Evolutionary conservation across 2,113 vertebrate genomes (phyloP).

Genomic region (Protobothrops mucrosquamatus): DNA sequence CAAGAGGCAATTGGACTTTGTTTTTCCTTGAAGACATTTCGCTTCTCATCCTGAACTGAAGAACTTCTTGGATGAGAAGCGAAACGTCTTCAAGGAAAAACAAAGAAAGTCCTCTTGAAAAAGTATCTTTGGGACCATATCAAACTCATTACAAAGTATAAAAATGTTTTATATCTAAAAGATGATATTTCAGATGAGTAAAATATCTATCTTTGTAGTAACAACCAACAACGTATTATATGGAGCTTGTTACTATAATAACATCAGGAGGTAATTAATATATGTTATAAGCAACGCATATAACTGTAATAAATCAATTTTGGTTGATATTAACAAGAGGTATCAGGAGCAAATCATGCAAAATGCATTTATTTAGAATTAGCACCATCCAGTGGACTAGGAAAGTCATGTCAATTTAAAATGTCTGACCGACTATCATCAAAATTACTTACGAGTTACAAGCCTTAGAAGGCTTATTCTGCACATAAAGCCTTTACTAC

Average conservation of each 20-base stretch:
- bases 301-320: background rate
- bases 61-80: background rate
- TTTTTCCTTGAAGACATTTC: background rate
- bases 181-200: background rate
- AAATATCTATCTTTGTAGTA: background rate
- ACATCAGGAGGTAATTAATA: background rate
- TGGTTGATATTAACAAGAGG: background rate
- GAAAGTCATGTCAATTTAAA: background rate
- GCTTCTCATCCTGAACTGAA: background rate
- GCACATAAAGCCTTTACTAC: background rate
- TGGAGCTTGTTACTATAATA: background rate
- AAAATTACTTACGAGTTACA: background rate
- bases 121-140: background rate
- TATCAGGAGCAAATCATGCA: background rate
- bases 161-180: background rate
- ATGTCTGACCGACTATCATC: background rate
- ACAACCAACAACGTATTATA: background rate
- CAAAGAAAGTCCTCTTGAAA: background rate
- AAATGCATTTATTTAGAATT: background rate
- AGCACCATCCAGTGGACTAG: slow-evolving; percentile 9
- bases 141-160: background rate
- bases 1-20: background rate
- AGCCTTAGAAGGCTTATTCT: background rate
- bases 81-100: background rate
- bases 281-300: background rate